Base-by-base conservation (phyloP, 92 coral and sea anemone species). In the Epizoanthus rinbou region DNA sequence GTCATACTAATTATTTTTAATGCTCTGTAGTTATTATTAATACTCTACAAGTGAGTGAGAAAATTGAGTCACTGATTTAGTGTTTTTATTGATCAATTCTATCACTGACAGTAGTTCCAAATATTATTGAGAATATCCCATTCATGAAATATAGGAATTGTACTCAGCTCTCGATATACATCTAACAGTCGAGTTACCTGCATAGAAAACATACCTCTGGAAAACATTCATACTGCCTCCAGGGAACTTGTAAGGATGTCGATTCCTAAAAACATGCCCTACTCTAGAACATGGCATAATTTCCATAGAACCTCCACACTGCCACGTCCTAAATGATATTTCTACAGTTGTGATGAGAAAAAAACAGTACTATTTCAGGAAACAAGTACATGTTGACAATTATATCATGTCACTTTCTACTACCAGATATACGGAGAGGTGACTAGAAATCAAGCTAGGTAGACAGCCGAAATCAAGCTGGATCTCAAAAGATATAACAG, bases 211-310 rank as follows among this genome's bases (percentile, higher is more conserved):
- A 86, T 84, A 96, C 99, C 92, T 95, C 75, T 96, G 99, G 85
- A 96, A 96, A 18, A 96, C 94, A 80, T 96, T 96, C 99, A 96
- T 96, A 54, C 99, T 96, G 78, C 99, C 99, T 58, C 99, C 98
- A 57, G 99, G 99, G 59, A 96, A 96, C 73, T 94, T 89, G 66
- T 96, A 96, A 8, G 99, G 99, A 80, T 96, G 99, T 24, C 99
- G 86, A 86, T 96, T 96, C 41, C 99, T 91, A 80, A 96, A 96
- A 68, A 96, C 99, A 73, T 96, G 99, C 9, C 99, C 99, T 9
- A 97, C 98, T 79, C 99, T 88, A 15, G 99, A 97, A 86, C 99
- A 94, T 33, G 98, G 99, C 68, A 94, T 90, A 83, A 97, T 97
- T 64, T 97, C 99, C 99, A 97, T 97, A 8, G 84, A 79, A 15